phyloP scores from a whole-genome alignment of 2,797 vertebrate genomes.

The Perodicticus potto region DNA sequence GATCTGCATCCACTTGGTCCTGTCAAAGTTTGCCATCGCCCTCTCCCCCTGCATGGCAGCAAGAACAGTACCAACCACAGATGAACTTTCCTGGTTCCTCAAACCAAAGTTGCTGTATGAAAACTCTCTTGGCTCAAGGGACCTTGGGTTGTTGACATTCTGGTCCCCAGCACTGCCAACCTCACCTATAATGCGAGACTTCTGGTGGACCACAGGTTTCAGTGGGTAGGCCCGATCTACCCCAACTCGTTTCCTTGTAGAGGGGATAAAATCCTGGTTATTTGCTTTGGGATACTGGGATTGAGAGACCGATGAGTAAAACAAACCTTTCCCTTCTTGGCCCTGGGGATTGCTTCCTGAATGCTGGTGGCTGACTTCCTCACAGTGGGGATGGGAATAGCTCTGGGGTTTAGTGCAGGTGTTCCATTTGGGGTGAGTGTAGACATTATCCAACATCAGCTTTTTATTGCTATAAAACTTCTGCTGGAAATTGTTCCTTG shows the following conservation, averaged over 20 bases:
- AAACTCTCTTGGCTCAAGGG: constrained; percentile 51
- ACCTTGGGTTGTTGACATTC: not conserved
- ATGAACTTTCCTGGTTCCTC: constrained; percentile 55
- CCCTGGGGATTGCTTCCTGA: constrained; percentile 35
- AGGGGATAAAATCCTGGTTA: constrained; percentile 75
- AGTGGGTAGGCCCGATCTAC: constrained; percentile 89
- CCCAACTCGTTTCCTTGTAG: constrained; percentile 80
- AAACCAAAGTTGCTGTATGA: constrained; percentile 39
- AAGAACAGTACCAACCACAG: constrained; percentile 18
- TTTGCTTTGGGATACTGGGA: constrained; percentile 47
- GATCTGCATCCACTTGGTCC: constrained; percentile 76
- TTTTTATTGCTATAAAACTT: constrained; percentile 78
- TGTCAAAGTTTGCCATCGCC: constrained; percentile 45
- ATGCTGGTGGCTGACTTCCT: constrained; percentile 47
- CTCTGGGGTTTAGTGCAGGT: constrained; percentile 50
- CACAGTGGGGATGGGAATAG: constrained; percentile 45
- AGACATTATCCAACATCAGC: constrained; percentile 70
- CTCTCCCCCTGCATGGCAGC: constrained; percentile 45
- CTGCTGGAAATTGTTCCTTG: constrained; percentile 76
- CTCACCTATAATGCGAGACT: constrained; percentile 51
- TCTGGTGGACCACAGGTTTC: constrained; percentile 90
- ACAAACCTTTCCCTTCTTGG: constrained; percentile 62
- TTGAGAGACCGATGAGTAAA: constrained; percentile 71
- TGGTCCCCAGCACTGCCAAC: not conserved
- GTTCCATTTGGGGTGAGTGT: constrained; percentile 59